These are phyloP conservation scores for Embiotoca jacksoni DNA, from an alignment of 2,113 vertebrate species.

Conservation along the genomic window DNA sequence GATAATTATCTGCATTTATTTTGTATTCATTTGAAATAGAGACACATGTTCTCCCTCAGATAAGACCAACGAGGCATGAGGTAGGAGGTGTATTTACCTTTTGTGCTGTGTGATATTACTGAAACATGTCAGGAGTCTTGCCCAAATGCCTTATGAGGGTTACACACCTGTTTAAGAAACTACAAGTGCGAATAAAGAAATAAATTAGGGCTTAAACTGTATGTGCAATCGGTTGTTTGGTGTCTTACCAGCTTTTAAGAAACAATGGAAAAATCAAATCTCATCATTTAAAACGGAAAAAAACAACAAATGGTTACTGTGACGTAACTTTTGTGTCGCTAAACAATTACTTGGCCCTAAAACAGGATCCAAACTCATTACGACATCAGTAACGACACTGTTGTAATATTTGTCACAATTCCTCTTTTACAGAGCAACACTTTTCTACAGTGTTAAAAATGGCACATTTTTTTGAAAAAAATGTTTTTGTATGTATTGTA, in stretches of 20 bases:
- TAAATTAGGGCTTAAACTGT: slow-evolving; percentile 24
- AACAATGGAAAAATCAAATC: slow-evolving; percentile 16
- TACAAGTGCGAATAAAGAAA: slow-evolving; percentile 21
- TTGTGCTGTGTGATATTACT: slow-evolving; percentile 35
- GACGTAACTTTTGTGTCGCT: slow-evolving; percentile 14
- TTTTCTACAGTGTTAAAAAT: slow-evolving; percentile 75
- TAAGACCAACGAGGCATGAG: slow-evolving; percentile 21
- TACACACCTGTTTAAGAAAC: slow-evolving; percentile 27
- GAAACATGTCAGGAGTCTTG: slow-evolving; percentile 51
- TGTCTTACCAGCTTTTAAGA: slow-evolving; percentile 31
- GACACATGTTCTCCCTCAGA: slow-evolving; percentile 21
- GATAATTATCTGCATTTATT: slow-evolving; percentile 20
- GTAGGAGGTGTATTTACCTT: slow-evolving; percentile 28
- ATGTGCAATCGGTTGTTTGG: slow-evolving; percentile 20
- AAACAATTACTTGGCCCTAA: slow-evolving; percentile 30
- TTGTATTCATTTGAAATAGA: slow-evolving; percentile 40
- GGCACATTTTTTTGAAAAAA: slow-evolving; percentile 73
- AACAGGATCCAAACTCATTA: slow-evolving; percentile 28
- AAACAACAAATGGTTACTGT: slow-evolving; percentile 6
- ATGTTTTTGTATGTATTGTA: slow-evolving; percentile 73
- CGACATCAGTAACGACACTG: slow-evolving; percentile 34
- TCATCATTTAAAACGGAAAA: slow-evolving; percentile 29
- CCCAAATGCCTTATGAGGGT: slow-evolving; percentile 68
- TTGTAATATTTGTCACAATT: slow-evolving; percentile 58
- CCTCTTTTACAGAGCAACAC: slow-evolving; percentile 64